phyloP scores from a whole-genome alignment of 1,140 invertebrate species.

The Bombus balteatus region DNA sequence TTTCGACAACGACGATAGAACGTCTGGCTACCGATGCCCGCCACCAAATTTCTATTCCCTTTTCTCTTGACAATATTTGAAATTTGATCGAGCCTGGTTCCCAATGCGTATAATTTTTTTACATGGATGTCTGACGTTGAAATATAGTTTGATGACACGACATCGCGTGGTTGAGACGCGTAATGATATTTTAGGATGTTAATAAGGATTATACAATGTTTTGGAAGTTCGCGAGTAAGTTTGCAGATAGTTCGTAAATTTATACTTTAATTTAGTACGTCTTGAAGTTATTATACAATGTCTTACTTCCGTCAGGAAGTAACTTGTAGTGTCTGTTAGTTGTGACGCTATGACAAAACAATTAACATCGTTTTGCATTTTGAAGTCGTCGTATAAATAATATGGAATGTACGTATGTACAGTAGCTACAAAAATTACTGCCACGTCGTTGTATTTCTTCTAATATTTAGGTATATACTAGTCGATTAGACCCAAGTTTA shows the following conservation, averaged over 20 bases:
- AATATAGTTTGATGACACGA: not conserved
- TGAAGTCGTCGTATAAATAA: no score
- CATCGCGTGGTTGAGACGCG: not conserved
- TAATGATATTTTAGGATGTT: not conserved
- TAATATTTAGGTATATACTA: no score
- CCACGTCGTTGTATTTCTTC: no score
- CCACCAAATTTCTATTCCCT: not conserved
- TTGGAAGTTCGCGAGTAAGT: not conserved
- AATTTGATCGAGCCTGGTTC: no score
- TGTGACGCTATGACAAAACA: no score
- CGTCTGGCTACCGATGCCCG: not conserved
- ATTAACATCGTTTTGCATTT: no score
- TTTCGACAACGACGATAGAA: conserved; percentile 10
- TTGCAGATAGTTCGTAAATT: not conserved
- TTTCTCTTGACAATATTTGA: not conserved
- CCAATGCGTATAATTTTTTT: no score
- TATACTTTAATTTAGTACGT: not conserved
- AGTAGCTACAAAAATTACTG: no score
- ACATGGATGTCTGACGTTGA: not conserved
- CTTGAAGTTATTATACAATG: not conserved
- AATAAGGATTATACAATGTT: not conserved
- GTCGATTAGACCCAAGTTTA: no score
- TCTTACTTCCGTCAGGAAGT: not conserved
- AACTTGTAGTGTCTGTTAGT: not conserved
- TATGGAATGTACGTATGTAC: no score